Percentiles rank a stretch among this genome's conserved stretches.
Conservation (phyloP, 2,113 vertebrate species). For the Clarias gariepinus region DNA sequence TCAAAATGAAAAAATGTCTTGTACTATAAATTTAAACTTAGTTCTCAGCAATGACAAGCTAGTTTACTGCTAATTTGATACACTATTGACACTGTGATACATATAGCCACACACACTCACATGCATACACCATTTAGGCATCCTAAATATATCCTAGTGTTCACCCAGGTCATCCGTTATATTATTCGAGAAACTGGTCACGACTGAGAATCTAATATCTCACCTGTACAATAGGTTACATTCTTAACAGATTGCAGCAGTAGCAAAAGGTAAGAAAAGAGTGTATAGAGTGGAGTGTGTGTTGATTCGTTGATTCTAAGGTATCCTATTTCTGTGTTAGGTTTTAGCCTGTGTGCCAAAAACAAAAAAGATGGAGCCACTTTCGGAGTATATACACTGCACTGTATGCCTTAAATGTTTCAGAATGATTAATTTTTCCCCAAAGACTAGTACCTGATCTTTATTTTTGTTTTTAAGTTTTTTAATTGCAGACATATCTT, state of each 20-base stretch:
- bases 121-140: not conserved
- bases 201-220: conserved; percentile 25
- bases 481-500: not conserved
- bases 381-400: conserved; percentile 2
- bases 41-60: not conserved
- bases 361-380: conserved; percentile 14
- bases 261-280: conserved; percentile 76
- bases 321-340: conserved; percentile 52
- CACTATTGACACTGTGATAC: not conserved
- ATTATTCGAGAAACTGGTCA: not conserved
- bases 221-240: conserved; percentile 64
- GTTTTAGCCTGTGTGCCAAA: not conserved
- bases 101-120: not conserved
- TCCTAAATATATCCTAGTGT: not conserved
- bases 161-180: not conserved
- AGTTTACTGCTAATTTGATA: not conserved
- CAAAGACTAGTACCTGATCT: not conserved
- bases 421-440: not conserved
- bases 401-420: not conserved
- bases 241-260: conserved; percentile 68
- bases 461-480: not conserved
- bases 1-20: not conserved
- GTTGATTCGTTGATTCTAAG: conserved; percentile 62
- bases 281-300: conserved; percentile 63
- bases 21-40: not conserved